Evolutionary conservation across 1,140 invertebrate genomes (phyloP).

Genomic region (Eciton burchellii): DNA sequence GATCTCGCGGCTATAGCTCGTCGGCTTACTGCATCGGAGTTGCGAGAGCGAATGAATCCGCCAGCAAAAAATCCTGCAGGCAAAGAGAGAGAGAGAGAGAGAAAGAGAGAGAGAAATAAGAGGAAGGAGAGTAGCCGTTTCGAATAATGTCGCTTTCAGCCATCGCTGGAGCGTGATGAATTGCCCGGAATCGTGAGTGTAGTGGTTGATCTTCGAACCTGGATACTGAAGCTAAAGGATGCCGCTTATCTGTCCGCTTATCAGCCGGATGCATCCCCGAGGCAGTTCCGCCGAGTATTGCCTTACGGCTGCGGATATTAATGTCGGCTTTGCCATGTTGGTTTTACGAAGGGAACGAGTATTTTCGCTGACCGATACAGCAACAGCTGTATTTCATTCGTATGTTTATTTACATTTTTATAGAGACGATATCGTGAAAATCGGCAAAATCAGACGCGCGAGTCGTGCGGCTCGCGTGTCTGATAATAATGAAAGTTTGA

Average conservation of each 20-base stretch:
- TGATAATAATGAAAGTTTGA: no score
- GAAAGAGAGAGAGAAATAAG: neutral
- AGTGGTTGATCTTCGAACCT: constrained; percentile 42
- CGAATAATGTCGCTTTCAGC: constrained; percentile 51
- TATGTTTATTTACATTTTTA: neutral
- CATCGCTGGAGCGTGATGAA: constrained; percentile 50
- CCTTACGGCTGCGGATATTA: constrained; percentile 16
- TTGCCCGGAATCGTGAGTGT: constrained; percentile 41
- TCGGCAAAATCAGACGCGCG: no score
- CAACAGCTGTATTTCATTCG: neutral
- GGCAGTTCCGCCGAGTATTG: neutral
- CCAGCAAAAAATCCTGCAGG: constrained; percentile 15
- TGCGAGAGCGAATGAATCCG: constrained; percentile 28
- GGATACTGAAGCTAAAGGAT: constrained; percentile 23
- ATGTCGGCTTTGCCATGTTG: constrained; percentile 12
- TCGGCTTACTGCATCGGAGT: constrained; percentile 28
- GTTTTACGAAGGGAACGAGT: neutral
- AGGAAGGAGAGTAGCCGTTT: neutral
- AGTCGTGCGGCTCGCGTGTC: no score
- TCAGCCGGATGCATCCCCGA: neutral
- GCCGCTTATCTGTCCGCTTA: constrained; percentile 36
- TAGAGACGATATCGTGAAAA: neutral
- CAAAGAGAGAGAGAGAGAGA: neutral
- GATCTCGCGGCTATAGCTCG: constrained; percentile 49
- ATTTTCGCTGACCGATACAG: neutral